These are phyloP conservation scores for Caenorhabditis sp. DNA, from an alignment of 2,888 invertebrate genomes.

Conservation along the genomic window DNA sequence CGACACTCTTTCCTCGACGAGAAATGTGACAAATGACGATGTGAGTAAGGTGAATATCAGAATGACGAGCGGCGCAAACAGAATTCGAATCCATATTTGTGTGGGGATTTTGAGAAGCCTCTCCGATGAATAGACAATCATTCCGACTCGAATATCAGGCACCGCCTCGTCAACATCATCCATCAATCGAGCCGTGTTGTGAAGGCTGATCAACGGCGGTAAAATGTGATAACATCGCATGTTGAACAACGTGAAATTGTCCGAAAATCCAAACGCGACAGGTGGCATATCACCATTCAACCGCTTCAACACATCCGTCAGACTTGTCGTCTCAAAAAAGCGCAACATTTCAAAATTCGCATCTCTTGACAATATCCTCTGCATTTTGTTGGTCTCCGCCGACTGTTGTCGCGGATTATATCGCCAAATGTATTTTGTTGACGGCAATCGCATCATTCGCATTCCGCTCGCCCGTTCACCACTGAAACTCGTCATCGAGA, in stretches of 20 bases:
- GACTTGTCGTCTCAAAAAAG: not conserved
- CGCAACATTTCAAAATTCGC: not conserved
- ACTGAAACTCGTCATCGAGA: too few relatives aligned
- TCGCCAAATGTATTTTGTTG: too few relatives aligned
- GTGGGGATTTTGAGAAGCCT: not conserved
- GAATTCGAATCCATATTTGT: not conserved
- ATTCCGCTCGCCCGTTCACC: too few relatives aligned
- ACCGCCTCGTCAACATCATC: slow-evolving; percentile 1
- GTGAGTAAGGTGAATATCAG: slow-evolving; percentile 59
- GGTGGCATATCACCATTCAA: slow-evolving; percentile 20
- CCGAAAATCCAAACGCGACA: slow-evolving; percentile 17
- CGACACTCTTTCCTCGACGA: slow-evolving; percentile 58
- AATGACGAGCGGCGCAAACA: slow-evolving; percentile 47
- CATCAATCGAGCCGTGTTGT: slow-evolving; percentile 16
- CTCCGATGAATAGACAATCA: not conserved
- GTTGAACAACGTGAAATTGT: slow-evolving; percentile 11
- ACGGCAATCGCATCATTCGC: too few relatives aligned
- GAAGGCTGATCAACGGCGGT: slow-evolving; percentile 22
- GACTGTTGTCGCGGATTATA: too few relatives aligned
- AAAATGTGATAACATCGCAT: slow-evolving; percentile 23
- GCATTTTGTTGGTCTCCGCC: not conserved
- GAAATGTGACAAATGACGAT: slow-evolving; percentile 59
- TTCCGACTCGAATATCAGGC: not conserved
- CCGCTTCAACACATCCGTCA: not conserved
- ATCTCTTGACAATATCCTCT: not conserved